These are phyloP conservation scores for Catharus bicknelli DNA, from an alignment of 2,113 vertebrate species.

Conservation along the genomic window DNA sequence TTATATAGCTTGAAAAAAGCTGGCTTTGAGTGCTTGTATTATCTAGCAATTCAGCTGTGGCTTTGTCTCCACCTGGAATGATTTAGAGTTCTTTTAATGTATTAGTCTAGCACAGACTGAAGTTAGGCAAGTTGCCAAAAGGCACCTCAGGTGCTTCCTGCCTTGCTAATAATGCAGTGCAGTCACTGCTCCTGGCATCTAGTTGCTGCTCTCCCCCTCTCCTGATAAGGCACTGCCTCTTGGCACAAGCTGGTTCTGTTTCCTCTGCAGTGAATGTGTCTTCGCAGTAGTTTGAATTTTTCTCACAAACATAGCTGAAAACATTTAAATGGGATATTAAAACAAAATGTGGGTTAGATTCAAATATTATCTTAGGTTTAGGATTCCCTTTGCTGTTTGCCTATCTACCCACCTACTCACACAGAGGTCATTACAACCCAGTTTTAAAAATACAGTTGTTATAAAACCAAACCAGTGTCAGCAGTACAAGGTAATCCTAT, in stretches of 20 bases:
- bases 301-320: background rate
- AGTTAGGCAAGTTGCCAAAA: background rate
- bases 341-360: background rate
- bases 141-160: conserved; percentile 1
- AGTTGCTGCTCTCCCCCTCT: background rate
- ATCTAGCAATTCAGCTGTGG: background rate
- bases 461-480: conserved; percentile 15
- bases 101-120: background rate
- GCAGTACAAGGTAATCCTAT: conserved; percentile 22
- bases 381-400: background rate
- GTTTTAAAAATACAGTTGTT: conserved; percentile 35
- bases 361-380: background rate
- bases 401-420: background rate
- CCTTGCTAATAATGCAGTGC: background rate
- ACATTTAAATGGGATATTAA: background rate
- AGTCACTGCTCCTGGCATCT: fast-evolving
- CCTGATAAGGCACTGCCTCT: background rate
- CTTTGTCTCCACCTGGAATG: conserved; percentile 1
- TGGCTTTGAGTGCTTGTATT: background rate
- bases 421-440: background rate
- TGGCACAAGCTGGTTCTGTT: background rate
- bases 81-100: background rate
- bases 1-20: background rate
- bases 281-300: background rate
- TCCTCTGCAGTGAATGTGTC: background rate